Evolutionary conservation across 2,888 invertebrate genomes (phyloP), one percentile per base, ranked within the genome.

Genomic region (Phyto melanocephala): DNA sequence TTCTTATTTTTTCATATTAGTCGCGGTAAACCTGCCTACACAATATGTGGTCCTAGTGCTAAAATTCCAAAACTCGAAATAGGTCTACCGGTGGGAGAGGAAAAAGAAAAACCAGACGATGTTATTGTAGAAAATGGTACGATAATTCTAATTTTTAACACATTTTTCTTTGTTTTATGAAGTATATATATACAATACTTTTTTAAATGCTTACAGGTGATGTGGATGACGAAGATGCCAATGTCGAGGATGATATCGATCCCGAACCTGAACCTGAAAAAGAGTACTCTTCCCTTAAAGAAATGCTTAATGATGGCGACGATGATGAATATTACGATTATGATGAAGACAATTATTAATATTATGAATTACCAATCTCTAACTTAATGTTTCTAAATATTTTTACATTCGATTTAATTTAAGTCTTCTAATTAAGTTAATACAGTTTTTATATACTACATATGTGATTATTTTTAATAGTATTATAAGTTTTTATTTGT

Each of bases 311-410:
- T 85, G 93, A 93, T 75, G 92, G 92, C n/a, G 94, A 93, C 20
- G 93, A 94, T 13, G 94, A 94, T 33, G 94, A 94, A 22, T 93
- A 94, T 60, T 95, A 94, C 85, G 94, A 93, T 70, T 94, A 94
- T 83, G 95, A 95, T 72, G 95, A 95, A 75, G 93, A 93, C 87
- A 93, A 93, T 88, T 93, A 92, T 74, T 88, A 85, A 80, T 13
- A 70, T 52, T 17, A 28, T 35, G 11, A 42, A n/a, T 37, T 1
- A 42, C 40, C 11, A 37, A 28, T 52, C 37, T 22, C 28, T 22
- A 37, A 42, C 10, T 40, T 11, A 28, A 35, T 33, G 1, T 56
- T 33, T 56, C 2, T 33, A 3, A 56, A 56, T 33, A 33, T 1
- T 20, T n/a, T 28, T 54, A 54, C 33, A 17, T 56, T 56, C 17